Conservation (phyloP, 2,888 invertebrate species). For the Drosophila prolongata region DNA sequence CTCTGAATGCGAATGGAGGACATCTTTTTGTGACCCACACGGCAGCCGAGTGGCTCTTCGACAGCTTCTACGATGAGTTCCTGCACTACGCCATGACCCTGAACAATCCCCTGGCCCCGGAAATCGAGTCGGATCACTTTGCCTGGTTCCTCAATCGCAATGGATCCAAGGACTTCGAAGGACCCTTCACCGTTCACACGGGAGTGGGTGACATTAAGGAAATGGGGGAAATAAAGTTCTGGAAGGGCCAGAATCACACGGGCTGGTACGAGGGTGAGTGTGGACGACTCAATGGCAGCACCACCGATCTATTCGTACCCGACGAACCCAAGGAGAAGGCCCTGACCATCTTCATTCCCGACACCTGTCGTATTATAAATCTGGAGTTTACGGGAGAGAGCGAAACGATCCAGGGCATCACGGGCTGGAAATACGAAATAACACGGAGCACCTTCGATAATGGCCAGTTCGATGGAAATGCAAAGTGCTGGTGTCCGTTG, state of each 20-base stretch:
- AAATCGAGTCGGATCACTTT: slow-evolving; percentile 87
- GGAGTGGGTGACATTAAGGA: slow-evolving; percentile 88
- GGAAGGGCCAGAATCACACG: slow-evolving; percentile 88
- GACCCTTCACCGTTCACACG: slow-evolving; percentile 90
- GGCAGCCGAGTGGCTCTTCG: slow-evolving; percentile 89
- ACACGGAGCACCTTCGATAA: slow-evolving; percentile 90
- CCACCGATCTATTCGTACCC: slow-evolving; percentile 93
- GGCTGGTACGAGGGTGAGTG: slow-evolving; percentile 87
- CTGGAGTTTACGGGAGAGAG: slow-evolving; percentile 72
- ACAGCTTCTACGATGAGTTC: slow-evolving; percentile 91
- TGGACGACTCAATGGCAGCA: slow-evolving; percentile 89
- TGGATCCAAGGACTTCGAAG: slow-evolving; percentile 89
- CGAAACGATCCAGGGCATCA: slow-evolving; percentile 68
- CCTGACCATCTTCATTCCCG: slow-evolving; percentile 89
- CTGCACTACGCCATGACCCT: slow-evolving; percentile 86
- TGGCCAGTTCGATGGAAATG: slow-evolving; percentile 86
- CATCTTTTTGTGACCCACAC: slow-evolving; percentile 87
- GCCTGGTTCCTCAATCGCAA: slow-evolving; percentile 94
- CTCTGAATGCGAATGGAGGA: slow-evolving; percentile 86
- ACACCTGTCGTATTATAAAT: slow-evolving; percentile 90
- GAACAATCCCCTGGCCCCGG: slow-evolving; percentile 68
- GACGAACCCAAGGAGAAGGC: slow-evolving; percentile 85
- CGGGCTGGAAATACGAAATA: slow-evolving; percentile 84
- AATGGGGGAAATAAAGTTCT: slow-evolving; percentile 89
- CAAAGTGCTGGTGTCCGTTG: slow-evolving; percentile 89